A percentile compares a stretch with the other conserved stretches of the same genome.
phyloP scores from a whole-genome alignment of 2,797 vertebrate genomes.

The Sebastes vulpes region DNA sequence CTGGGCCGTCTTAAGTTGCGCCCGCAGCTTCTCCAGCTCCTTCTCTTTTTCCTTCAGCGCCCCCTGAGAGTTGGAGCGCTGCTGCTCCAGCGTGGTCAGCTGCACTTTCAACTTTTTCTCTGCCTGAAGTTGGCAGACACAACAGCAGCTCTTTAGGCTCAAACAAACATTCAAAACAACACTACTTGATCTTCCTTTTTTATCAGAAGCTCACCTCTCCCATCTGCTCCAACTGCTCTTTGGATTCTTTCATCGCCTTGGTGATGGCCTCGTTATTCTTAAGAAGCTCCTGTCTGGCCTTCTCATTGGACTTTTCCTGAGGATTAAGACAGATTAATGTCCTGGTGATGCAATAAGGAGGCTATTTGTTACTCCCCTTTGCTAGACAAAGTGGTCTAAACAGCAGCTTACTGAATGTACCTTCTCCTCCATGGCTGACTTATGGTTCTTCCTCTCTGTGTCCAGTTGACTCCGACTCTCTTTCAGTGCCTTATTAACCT shows the following conservation, averaged over 20 bases:
- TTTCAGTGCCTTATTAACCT: conserved; percentile 88
- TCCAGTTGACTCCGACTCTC: conserved; percentile 89
- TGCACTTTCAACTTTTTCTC: conserved; percentile 88
- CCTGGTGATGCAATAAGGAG: neutral
- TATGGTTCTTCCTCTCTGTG: conserved; percentile 89
- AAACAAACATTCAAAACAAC: neutral
- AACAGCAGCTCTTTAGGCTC: neutral
- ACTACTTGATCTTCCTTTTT: neutral
- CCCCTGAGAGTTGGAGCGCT: conserved; percentile 85
- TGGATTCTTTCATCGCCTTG: conserved; percentile 88
- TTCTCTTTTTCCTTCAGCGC: conserved; percentile 90
- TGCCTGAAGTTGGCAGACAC: conserved; percentile 74
- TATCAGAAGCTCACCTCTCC: conserved; percentile 84
- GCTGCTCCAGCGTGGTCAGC: conserved; percentile 83
- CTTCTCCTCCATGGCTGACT: conserved; percentile 87
- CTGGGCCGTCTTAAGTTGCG: conserved; percentile 87
- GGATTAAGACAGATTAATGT: conserved; percentile 2
- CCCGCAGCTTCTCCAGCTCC: conserved; percentile 85
- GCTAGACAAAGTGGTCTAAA: neutral
- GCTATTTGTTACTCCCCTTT: neutral
- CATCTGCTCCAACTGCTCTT: conserved; percentile 88
- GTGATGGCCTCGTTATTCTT: conserved; percentile 84
- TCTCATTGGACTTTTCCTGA: conserved; percentile 92
- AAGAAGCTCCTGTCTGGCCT: conserved; percentile 89
- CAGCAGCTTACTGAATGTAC: conserved; percentile 73